Evolutionary conservation across 2,113 vertebrate genomes (phyloP).

Genomic region (Anser cygnoides): DNA sequence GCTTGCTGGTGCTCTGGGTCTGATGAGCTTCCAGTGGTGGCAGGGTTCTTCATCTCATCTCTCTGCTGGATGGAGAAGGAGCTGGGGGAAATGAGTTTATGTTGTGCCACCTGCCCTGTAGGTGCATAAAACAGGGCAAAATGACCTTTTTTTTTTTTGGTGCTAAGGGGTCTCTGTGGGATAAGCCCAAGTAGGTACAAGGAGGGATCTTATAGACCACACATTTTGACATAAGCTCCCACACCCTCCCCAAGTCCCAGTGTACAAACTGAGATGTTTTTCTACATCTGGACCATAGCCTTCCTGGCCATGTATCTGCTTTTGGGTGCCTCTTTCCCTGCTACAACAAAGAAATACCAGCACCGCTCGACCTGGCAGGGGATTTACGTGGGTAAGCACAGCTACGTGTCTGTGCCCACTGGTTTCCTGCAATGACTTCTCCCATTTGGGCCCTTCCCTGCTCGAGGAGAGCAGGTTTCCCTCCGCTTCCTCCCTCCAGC

Average conservation of each 20-base stretch:
- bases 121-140: neutral
- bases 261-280: neutral
- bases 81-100: neutral
- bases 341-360: fast-evolving
- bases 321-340: neutral
- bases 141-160: neutral
- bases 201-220: neutral
- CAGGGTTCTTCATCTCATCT: neutral
- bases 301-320: neutral
- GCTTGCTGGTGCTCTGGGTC: neutral
- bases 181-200: neutral
- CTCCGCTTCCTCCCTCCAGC: neutral
- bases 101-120: neutral
- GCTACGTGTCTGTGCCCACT: neutral
- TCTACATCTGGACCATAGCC: neutral
- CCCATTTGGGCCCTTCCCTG: neutral
- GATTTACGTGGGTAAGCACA: neutral
- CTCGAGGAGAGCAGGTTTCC: neutral
- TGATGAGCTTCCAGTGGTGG: neutral
- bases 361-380: fast-evolving
- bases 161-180: neutral
- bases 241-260: fast-evolving
- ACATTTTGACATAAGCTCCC: neutral
- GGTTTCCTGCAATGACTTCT: neutral
- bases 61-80: neutral